A percentile compares a stretch with the other conserved stretches of the same genome.
Conservation (phyloP, 1,140 invertebrate genomes). For the Hyposmocoma kahamanoa region DNA sequence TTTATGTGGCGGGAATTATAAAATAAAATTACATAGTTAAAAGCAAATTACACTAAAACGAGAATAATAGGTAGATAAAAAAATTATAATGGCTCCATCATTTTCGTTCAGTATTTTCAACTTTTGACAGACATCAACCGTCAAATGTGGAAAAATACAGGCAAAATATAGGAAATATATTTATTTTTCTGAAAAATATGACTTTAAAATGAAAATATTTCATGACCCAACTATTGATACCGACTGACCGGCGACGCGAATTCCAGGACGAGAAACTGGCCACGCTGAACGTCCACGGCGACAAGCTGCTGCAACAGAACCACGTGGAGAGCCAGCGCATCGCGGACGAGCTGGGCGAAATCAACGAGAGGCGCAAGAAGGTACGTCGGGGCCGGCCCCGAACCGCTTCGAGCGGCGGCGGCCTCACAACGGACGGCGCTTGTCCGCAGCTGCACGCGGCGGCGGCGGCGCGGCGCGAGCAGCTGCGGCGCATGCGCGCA, state of each 20-base stretch:
- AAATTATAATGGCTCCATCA: too few species aligned
- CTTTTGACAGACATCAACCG: too few species aligned
- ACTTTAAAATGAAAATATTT: background rate
- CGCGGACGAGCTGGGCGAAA: conserved; percentile 79
- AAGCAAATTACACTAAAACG: too few species aligned
- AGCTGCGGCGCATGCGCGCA: conserved; percentile 86
- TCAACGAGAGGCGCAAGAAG: conserved; percentile 81
- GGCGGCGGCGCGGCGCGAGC: conserved; percentile 76
- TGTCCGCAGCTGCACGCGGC: conserved; percentile 76
- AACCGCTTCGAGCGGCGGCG: conserved; percentile 79
- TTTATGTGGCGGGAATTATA: too few species aligned
- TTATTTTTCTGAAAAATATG: too few species aligned
- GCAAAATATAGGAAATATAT: too few species aligned
- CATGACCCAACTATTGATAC: background rate
- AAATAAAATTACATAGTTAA: too few species aligned
- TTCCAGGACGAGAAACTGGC: conserved; percentile 89
- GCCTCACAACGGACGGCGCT: too few species aligned
- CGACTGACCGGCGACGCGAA: background rate
- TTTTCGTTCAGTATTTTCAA: too few species aligned
- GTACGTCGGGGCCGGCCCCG: conserved; percentile 80
- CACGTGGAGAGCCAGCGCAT: conserved; percentile 96
- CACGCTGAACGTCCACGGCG: conserved; percentile 88
- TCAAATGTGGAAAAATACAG: too few species aligned
- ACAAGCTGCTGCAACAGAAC: conserved; percentile 91
- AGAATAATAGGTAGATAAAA: too few species aligned